A percentile compares a stretch with the other conserved stretches of the same genome.
Conservation (phyloP, 2,888 invertebrate genomes). For the Synergus japonicus region DNA sequence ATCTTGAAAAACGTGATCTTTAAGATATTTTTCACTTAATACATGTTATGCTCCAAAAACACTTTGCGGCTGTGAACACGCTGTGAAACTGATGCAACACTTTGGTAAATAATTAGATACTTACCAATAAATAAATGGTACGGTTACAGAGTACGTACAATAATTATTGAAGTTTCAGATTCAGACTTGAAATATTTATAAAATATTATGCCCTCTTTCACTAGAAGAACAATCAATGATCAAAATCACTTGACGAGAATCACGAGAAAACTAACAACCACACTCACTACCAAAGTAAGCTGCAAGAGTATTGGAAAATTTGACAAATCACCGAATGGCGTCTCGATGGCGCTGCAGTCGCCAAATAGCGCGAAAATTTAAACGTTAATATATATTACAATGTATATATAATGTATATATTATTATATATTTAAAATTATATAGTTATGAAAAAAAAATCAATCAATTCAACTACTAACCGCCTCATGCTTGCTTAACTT, state of each 20-base stretch:
- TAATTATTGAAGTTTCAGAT: background rate
- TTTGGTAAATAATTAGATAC: background rate
- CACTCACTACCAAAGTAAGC: too few species aligned
- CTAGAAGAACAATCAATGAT: too few species aligned
- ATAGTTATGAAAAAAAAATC: too few species aligned
- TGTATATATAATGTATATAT: too few species aligned
- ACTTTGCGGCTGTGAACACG: background rate
- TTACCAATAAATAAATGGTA: background rate
- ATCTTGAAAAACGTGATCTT: background rate
- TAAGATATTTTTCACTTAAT: background rate
- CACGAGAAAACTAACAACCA: too few species aligned
- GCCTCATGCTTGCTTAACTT: too few species aligned
- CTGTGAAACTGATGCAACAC: background rate
- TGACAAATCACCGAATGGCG: slow-evolving; percentile 7
- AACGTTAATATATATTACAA: too few species aligned
- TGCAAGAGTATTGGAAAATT: too few species aligned
- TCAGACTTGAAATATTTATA: background rate
- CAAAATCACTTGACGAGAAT: too few species aligned
- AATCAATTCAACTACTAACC: too few species aligned
- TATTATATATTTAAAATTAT: too few species aligned
- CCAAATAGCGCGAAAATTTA: background rate
- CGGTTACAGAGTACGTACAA: background rate
- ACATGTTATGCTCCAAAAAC: background rate
- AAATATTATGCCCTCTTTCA: background rate
- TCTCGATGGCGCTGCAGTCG: background rate